Conservation (phyloP, 2,888 invertebrate species). For the Pemphredon lugubris region DNA sequence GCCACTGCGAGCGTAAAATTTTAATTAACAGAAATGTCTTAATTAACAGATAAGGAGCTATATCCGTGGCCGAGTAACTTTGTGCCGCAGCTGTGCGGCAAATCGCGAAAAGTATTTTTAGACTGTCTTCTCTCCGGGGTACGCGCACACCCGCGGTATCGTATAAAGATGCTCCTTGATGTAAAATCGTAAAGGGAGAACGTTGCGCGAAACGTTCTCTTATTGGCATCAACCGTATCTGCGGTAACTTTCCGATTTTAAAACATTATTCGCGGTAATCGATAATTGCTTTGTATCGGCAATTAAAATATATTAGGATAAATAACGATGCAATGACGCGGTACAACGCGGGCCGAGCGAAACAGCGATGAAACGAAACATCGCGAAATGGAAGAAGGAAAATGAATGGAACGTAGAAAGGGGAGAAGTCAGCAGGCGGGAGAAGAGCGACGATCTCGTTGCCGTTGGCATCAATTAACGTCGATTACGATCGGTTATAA, state of each 20-base stretch:
- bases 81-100: constrained; percentile 34
- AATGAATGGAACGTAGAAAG: constrained; percentile 22
- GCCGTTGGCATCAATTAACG: constrained; percentile 62
- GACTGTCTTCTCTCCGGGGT: constrained; percentile 3
- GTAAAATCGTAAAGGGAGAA: too few relatives aligned
- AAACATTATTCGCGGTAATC: too few relatives aligned
- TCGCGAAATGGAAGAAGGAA: not conserved
- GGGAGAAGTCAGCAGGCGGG: constrained; percentile 6
- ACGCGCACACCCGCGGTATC: not conserved
- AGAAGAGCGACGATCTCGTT: constrained; percentile 20
- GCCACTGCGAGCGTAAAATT: constrained; percentile 65
- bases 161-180: not conserved
- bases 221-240: too few relatives aligned
- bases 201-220: too few relatives aligned
- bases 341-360: too few relatives aligned
- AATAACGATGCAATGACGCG: too few relatives aligned
- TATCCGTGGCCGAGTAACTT: constrained; percentile 36
- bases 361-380: not conserved
- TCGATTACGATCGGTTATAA: constrained; percentile 68
- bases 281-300: too few relatives aligned
- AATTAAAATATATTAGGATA: too few relatives aligned
- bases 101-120: constrained; percentile 44
- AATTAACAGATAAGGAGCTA: constrained; percentile 68
- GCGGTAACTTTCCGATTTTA: too few relatives aligned
- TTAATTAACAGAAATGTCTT: constrained; percentile 71